A percentile compares a stretch with the other conserved stretches of the same genome.
Evolutionary conservation across 2,113 vertebrate species (phyloP).

Genomic region (Spea bombifrons): DNA sequence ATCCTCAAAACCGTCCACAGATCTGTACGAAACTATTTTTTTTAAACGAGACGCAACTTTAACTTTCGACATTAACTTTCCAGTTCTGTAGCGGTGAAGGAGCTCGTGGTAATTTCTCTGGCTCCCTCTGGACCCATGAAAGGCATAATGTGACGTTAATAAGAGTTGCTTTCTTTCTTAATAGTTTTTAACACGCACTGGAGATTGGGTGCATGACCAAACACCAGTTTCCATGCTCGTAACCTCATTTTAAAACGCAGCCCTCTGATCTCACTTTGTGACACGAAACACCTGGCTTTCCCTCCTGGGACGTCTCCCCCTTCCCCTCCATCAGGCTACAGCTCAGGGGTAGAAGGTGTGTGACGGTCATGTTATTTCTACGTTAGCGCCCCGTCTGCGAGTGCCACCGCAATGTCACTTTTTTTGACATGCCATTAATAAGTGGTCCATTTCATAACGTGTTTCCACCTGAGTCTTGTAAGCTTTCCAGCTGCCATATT

Average conservation of each 20-base stretch:
- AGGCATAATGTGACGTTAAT: slow-evolving; percentile 43
- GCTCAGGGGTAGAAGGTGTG: slow-evolving; percentile 51
- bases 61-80: too few relatives aligned
- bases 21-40: too few relatives aligned
- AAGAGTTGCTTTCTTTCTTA: slow-evolving; percentile 44
- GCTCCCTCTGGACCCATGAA: slow-evolving; percentile 31
- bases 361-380: slow-evolving; percentile 60
- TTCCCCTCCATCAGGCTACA: slow-evolving; percentile 43
- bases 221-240: slow-evolving; percentile 10
- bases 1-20: too few relatives aligned
- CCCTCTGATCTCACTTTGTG: slow-evolving; percentile 57
- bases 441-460: slow-evolving; percentile 74
- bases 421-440: slow-evolving; percentile 68
- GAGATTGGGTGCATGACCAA: slow-evolving; percentile 48
- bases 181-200: slow-evolving; percentile 43
- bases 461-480: slow-evolving; percentile 70
- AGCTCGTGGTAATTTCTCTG: neutral
- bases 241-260: slow-evolving; percentile 53
- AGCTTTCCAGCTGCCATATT: slow-evolving; percentile 71
- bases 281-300: slow-evolving; percentile 62
- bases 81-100: neutral
- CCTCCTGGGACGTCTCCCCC: slow-evolving; percentile 50
- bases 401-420: slow-evolving; percentile 60
- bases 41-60: too few relatives aligned
- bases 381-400: slow-evolving; percentile 55